Evolutionary conservation across 2,113 vertebrate genomes (phyloP), one percentile per base, ranked within the genome.

Genomic region (Grammomys dolichurus): DNA sequence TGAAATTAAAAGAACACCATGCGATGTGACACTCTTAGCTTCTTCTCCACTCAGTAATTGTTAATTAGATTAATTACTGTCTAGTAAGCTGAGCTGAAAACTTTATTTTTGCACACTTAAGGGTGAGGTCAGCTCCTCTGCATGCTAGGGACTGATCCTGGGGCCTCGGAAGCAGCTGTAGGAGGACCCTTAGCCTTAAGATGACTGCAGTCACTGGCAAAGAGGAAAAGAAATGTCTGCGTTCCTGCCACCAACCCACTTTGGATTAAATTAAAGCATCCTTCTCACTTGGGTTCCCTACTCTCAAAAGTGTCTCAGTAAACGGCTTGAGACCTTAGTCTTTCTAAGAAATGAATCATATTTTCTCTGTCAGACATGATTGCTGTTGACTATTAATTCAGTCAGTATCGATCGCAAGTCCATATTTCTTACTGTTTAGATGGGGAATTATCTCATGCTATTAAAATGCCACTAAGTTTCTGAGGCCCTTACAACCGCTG

Each of bases 311-410:
- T 24, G 0, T 48, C 95, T 98, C 96, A 89, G 97, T 93, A 94
- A 98, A 96, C 86, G 76, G 96, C 73, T 91, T n/a, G 92, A 95
- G 97, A 98, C 98, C 96, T 97, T 95, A 98, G 98, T 96, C 96
- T 97, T 97, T 95, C 95, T 96, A 90, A 97, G 97, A 97, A 97
- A 98, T 98, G 95, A 98, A 98, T 98, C 97, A 97, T 97, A 96
- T 96, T 93, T 98, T 78, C 90, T 96, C 80, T 96, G 97, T 97
- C 80, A 20, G 95, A 81, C 90, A 96, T 96, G 97, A 98, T 98
- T 72, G 95, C 97, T 92, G 86, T 97, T 97, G 98, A 97, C 97
- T 98, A 97, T 96, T 98, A 98, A 98, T 98, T 99, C 98, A 98
- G 80, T 95, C 95, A 36, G 93, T 97, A 98, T 98, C 91, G 98